Evolutionary conservation across 2,888 invertebrate species (phyloP).

Genomic region (Ichneumon xanthorius): DNA sequence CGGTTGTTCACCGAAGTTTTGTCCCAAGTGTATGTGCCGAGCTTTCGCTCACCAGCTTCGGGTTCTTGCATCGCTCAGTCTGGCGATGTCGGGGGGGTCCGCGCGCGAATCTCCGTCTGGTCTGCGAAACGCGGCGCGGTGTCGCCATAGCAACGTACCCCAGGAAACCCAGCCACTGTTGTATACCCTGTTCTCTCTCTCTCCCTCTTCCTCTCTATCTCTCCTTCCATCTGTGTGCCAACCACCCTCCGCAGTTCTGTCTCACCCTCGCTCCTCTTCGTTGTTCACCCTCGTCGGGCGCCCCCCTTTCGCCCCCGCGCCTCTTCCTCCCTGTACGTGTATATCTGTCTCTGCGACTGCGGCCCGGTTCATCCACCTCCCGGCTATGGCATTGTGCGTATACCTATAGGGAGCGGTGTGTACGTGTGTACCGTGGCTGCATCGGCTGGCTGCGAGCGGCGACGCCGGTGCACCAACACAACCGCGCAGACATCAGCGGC

Average conservation of each 20-base stretch:
- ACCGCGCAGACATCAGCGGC: conserved; percentile 18
- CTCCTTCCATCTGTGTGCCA: conserved; percentile 54
- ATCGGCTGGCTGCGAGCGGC: conserved; percentile 54
- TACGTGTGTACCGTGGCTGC: conserved; percentile 33
- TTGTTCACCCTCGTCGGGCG: conserved; percentile 57
- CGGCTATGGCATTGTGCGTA: conserved; percentile 11
- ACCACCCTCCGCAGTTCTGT: conserved; percentile 51
- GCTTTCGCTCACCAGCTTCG: conserved; percentile 7
- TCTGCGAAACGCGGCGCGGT: conserved; percentile 63
- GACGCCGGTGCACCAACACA: conserved; percentile 49
- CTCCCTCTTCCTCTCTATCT: conserved; percentile 65
- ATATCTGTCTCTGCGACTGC: conserved; percentile 72
- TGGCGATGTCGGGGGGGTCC: conserved; percentile 73
- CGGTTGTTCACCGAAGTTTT: conserved; percentile 16
- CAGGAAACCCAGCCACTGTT: conserved; percentile 83
- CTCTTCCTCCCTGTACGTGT: not conserved
- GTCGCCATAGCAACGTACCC: conserved; percentile 81
- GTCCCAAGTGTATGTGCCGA: conserved; percentile 20
- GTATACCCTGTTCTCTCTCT: conserved; percentile 60
- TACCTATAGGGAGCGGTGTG: conserved; percentile 6
- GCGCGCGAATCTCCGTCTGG: conserved; percentile 70
- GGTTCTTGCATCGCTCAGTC: conserved; percentile 65
- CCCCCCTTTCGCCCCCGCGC: conserved; percentile 20
- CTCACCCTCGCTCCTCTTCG: conserved; percentile 54
- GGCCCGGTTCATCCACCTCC: conserved; percentile 83